phyloP scores from a whole-genome alignment of 1,140 invertebrate genomes.

The Tribolium castaneum region DNA sequence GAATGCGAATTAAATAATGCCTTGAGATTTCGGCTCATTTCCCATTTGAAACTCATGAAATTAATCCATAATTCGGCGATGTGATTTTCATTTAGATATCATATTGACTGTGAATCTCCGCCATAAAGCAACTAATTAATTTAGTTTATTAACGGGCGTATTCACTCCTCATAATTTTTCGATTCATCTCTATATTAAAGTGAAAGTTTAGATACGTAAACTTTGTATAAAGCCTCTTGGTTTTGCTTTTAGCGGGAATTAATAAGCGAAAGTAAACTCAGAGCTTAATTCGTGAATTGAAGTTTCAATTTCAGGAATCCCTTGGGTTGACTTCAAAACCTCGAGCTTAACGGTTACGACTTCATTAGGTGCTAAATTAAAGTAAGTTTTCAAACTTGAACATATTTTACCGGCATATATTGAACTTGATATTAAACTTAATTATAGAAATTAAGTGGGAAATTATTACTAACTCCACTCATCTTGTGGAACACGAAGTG shows the following conservation, averaged over 20 bases:
- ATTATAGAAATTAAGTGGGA: slow-evolving; percentile 13
- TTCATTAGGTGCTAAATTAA: slow-evolving; percentile 36
- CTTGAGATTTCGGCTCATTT: too few relatives aligned
- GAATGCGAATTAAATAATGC: background rate
- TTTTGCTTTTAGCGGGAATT: slow-evolving; percentile 32
- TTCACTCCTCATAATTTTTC: slow-evolving; percentile 9
- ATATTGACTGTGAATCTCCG: background rate
- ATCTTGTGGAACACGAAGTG: background rate
- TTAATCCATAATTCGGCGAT: background rate
- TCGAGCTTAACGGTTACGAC: slow-evolving; percentile 34
- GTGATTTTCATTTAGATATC: slow-evolving; percentile 9
- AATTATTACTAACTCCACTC: slow-evolving; percentile 1
- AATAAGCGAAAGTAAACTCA: slow-evolving; percentile 33
- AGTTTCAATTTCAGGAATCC: slow-evolving; percentile 35
- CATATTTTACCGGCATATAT: slow-evolving; percentile 28
- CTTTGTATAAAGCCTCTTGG: slow-evolving; percentile 24
- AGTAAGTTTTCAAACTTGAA: slow-evolving; percentile 29
- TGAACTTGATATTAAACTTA: slow-evolving; percentile 27
- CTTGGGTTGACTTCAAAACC: slow-evolving; percentile 33
- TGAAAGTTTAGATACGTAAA: slow-evolving; percentile 33
- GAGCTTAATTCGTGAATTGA: slow-evolving; percentile 34
- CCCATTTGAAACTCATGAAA: background rate
- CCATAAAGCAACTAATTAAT: background rate
- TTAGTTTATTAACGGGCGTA: background rate
- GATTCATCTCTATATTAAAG: slow-evolving; percentile 8